Evolutionary conservation across 2,888 invertebrate species (phyloP), one percentile per base, ranked within the genome.

Genomic region (Drosophila buzzatii): DNA sequence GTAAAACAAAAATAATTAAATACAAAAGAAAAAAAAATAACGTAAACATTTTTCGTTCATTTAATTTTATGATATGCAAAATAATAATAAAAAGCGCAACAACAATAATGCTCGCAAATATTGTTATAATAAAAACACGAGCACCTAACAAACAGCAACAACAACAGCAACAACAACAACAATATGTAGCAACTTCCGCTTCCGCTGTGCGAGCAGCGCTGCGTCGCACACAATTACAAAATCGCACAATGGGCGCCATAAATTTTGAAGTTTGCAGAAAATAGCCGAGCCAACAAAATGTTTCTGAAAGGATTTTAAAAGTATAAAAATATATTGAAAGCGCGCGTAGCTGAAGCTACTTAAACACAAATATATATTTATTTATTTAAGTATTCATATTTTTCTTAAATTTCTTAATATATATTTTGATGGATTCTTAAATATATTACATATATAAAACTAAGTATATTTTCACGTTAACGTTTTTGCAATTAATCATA

Each of bases 41-140:
- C 62, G 70, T 64, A 77, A 76, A 77, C 60, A 82, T 86, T 81
- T 71, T 81, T 78, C 70, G 81, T 81, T 73, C 81, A 81, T 83
- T 82, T 86, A 76, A 82, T 82, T 83, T 83, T 71, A 81, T 70
- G 81, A 81, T 81, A 82, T 83, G 82, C 86, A 81, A 83, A 85
- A 81, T 81, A 81, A 85, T 71, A 81, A 78, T 81, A 83, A 83
- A 82, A 79, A 70, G 71, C 72, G 72, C 80, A 79, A 64, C 71
- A 66, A 62, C 76, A 81, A 75, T 70, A 75, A 65, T 71, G 61
- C 61, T 76, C 64, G 52, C 66, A 85, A 79, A 85, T 73, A 76
- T 79, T 82, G 73, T 76, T 73, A 82, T 76, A 76, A 82, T 78
- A 76, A 79, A 82, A 85, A 79, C 85, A 82, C 62, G 76, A 85